Percentiles rank a stretch among this genome's conserved stretches.
Conservation (phyloP, 2,888 invertebrate species). For the Leptinotarsa juncta region DNA sequence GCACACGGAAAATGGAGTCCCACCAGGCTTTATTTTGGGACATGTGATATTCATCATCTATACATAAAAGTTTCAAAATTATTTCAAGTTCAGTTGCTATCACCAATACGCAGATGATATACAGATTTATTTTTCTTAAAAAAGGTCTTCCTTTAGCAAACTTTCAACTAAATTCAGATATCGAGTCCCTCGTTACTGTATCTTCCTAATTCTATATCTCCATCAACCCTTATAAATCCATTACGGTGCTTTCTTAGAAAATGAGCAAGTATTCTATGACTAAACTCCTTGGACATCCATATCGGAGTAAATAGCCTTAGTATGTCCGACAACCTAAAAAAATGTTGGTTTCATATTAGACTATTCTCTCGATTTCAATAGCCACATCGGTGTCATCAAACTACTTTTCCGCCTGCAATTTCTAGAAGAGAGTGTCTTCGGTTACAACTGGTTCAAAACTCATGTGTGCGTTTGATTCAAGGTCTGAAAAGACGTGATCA, state of each 20-base stretch:
- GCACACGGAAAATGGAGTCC: neutral
- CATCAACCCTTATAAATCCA: constrained; percentile 6
- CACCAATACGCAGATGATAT: constrained; percentile 8
- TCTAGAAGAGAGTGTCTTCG: neutral
- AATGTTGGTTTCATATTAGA: constrained; percentile 7
- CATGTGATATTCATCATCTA: constrained; percentile 4
- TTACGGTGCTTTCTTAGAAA: neutral
- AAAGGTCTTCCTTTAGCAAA: neutral
- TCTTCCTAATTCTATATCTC: constrained; percentile 5
- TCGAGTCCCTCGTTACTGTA: neutral
- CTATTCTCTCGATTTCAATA: neutral
- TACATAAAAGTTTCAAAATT: constrained; percentile 1
- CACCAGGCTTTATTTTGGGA: neutral
- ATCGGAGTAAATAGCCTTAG: neutral
- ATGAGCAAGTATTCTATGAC: neutral
- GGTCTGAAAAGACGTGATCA: constrained; percentile 19
- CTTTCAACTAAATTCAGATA: constrained; percentile 5
- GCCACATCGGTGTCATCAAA: neutral
- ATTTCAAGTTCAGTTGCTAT: neutral
- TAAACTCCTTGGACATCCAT: neutral
- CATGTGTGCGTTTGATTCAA: constrained; percentile 13
- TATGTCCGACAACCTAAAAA: neutral
- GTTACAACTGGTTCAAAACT: constrained; percentile 19
- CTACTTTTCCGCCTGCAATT: neutral
- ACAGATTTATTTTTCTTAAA: constrained; percentile 3